phyloP scores from a whole-genome alignment of 2,113 vertebrate species.

The Brevimyrus niger region DNA sequence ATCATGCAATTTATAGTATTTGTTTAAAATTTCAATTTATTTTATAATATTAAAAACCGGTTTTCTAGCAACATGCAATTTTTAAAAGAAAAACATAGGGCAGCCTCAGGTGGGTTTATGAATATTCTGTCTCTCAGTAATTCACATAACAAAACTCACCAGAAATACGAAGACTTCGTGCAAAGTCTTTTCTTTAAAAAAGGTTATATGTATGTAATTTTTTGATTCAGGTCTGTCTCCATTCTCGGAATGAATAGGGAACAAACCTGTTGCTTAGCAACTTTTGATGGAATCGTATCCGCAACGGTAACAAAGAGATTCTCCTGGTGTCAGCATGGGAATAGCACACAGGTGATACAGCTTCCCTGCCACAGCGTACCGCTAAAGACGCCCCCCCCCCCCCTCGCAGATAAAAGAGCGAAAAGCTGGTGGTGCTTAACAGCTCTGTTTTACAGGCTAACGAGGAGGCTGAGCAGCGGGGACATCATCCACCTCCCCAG shows the following conservation, averaged over 20 bases:
- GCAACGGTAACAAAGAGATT: background rate
- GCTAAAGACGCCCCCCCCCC: background rate
- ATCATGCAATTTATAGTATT: background rate
- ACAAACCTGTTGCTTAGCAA: constrained; percentile 7
- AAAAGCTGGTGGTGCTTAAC: background rate
- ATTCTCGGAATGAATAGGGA: background rate
- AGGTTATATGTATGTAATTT: background rate
- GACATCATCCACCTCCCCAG: background rate
- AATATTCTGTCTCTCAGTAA: background rate
- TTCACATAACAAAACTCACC: background rate
- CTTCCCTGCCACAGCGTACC: background rate
- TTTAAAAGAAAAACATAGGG: background rate
- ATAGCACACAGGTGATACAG: background rate
- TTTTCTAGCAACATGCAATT: background rate
- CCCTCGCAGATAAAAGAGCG: background rate
- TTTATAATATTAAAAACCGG: background rate
- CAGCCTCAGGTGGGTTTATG: background rate
- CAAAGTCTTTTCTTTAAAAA: background rate
- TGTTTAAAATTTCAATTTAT: background rate
- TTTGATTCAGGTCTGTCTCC: background rate
- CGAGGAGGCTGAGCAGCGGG: background rate
- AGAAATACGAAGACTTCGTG: background rate
- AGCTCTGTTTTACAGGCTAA: background rate
- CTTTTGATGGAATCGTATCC: background rate
- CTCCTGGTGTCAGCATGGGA: background rate